Evolutionary conservation across 2,797 vertebrate species (phyloP), one percentile per base, ranked within the genome.

Genomic region (Danio aesculapii): DNA sequence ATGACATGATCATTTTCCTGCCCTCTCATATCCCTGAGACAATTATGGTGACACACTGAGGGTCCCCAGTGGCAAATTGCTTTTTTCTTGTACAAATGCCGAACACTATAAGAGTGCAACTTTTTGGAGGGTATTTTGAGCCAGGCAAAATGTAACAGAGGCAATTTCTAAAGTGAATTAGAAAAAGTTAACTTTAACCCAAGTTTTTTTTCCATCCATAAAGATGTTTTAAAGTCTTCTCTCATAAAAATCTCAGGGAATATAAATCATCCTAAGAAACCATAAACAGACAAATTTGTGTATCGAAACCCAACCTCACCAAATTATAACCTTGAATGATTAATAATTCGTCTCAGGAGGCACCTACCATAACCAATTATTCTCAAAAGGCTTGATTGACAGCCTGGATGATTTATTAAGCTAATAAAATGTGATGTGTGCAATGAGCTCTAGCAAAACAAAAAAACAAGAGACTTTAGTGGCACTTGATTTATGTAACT

Each of bases 331-430:
- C 97, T 97, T 96, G 95, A 98, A 97, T 97, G 96, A 99, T 97
- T 98, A 97, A 98, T 98, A 97, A 98, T 99, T 96, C 97, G 97
- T 98, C 96, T 98, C 96, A 95, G 95, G 94, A 96, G 96, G 96
- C 95, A 96, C 97, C 97, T 98, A 99, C 96, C 97, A 99, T 97
- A 98, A 98, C 96, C 97, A 99, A 99, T 99, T 99, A 99, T 98
- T 98, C 96, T 97, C 96, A 95, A 63, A 94, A 95, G 96, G 95
- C 95, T 98, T 99, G 97, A 99, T 97, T 99, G 98, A 99, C 98
- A 99, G 97, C 96, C 98, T 96, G 96, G 96, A 96, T 98, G 97
- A 99, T 99, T 99, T 99, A 99, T 99, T 98, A 98, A 97, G 96
- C 96, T 99, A 99, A 99, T 99, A 99, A 99, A 99, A 98, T 97